A percentile compares a stretch with the other conserved stretches of the same genome.
These are phyloP conservation scores for Notarius quadriscutis DNA, from an alignment of 2,113 vertebrate genomes.

Conservation along the genomic window DNA sequence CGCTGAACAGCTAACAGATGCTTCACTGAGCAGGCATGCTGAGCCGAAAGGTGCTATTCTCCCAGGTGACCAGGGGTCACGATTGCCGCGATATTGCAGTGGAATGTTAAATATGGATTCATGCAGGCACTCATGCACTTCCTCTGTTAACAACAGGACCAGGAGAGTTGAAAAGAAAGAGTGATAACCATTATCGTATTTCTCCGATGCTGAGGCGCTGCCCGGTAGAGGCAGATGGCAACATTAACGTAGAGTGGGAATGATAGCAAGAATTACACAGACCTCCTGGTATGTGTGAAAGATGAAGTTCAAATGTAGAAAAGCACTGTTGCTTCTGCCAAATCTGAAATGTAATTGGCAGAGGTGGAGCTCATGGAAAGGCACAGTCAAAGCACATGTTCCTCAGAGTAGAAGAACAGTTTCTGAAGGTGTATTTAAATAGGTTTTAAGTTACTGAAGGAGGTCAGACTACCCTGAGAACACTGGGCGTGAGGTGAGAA, in stretches of 20 bases:
- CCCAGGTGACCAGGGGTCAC: slow-evolving; percentile 16
- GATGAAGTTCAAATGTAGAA: slow-evolving; percentile 71
- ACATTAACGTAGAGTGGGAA: slow-evolving; percentile 54
- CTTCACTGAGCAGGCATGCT: slow-evolving; percentile 48
- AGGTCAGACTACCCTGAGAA: background rate
- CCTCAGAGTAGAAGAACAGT: slow-evolving; percentile 9
- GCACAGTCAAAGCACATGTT: slow-evolving; percentile 50
- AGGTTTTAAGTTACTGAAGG: background rate
- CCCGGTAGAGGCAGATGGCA: slow-evolving; percentile 62
- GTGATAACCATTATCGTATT: slow-evolving; percentile 69
- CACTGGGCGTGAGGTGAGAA: background rate
- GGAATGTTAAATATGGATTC: slow-evolving; percentile 56
- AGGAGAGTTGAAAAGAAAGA: slow-evolving; percentile 68
- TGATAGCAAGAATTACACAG: slow-evolving; percentile 68
- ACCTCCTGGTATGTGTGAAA: slow-evolving; percentile 67
- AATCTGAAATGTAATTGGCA: slow-evolving; percentile 61
- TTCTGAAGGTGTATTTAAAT: background rate
- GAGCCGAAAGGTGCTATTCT: slow-evolving; percentile 30
- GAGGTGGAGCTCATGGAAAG: slow-evolving; percentile 36
- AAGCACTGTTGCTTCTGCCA: slow-evolving; percentile 66
- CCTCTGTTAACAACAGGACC: slow-evolving; percentile 50
- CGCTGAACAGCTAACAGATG: slow-evolving; percentile 49
- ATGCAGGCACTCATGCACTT: slow-evolving; percentile 45
- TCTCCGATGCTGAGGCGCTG: slow-evolving; percentile 59
- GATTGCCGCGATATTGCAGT: slow-evolving; percentile 40